phyloP scores from a whole-genome alignment of 2,888 invertebrate genomes.

The Parascotia fuliginaria region DNA sequence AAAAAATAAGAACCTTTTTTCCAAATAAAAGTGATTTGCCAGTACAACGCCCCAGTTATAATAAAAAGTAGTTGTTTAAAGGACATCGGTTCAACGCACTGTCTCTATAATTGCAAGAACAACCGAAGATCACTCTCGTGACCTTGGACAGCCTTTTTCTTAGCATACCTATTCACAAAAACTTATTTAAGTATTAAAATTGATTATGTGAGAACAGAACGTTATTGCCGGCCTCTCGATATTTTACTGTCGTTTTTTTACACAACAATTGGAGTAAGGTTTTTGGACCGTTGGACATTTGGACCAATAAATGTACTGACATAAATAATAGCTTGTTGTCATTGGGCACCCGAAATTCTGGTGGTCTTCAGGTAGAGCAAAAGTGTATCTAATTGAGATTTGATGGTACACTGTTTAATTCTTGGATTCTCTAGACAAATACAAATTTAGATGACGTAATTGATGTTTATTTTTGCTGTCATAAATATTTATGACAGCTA shows the following conservation, averaged over 20 bases:
- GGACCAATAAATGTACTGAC: neutral
- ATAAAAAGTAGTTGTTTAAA: constrained; percentile 43
- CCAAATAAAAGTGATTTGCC: constrained; percentile 31
- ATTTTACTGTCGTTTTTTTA: constrained; percentile 5
- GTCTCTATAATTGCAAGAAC: constrained; percentile 20
- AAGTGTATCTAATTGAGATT: constrained; percentile 11
- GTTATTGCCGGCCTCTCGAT: constrained; percentile 1
- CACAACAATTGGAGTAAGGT: neutral
- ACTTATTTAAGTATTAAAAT: constrained; percentile 30
- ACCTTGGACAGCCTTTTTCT: constrained; percentile 49
- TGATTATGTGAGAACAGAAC: constrained; percentile 34
- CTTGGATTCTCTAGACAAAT: neutral
- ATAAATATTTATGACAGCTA: too few relatives aligned
- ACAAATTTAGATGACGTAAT: neutral
- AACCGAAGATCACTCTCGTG: constrained; percentile 25
- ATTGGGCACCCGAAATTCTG: neutral
- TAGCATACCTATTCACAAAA: constrained; percentile 29
- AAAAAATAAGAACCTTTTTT: constrained; percentile 18
- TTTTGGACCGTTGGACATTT: neutral
- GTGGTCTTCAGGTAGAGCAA: constrained; percentile 9
- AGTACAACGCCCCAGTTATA: constrained; percentile 39
- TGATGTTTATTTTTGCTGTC: neutral
- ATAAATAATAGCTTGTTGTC: neutral
- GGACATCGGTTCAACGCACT: constrained; percentile 22
- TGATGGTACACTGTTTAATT: neutral